Evolutionary conservation across 2,113 vertebrate genomes (phyloP), one percentile per base, ranked within the genome.

Genomic region (Amphiprion percula): DNA sequence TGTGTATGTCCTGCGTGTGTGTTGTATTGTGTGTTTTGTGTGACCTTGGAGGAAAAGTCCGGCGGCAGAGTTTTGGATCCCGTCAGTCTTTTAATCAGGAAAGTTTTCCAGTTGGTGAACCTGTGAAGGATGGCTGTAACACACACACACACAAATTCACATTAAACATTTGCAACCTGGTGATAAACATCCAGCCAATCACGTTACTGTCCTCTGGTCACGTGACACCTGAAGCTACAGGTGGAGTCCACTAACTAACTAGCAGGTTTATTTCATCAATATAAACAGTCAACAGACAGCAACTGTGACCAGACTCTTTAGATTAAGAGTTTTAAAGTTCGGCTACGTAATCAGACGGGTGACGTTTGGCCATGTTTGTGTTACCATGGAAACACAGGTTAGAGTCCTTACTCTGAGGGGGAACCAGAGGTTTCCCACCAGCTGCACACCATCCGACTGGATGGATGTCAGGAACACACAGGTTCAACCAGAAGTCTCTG

Each of bases 101-200:
- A 99, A 62, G 93, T 95, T 94, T 99, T 99, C 98, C 98, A 99
- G 96, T 99, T 99, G 89, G 95, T 95, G 90, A 95, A 97, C 87
- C 97, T 96, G 91, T 98, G 97, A 68, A 98, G 96, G 92, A 99
- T 96, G 82, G 95, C 98, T 98, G 67, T 8, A 8, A 46, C 33
- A 55, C 66, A 24, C 33, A 26, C 28, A 54, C 47, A 66, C 53
- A 47, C 0, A 16, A 17, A 17, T 17, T 17, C 16, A 17, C 4
- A 47, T 17, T 47, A 47, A 47, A 17, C 15, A 4, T 47, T 47
- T 37, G 6, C 33, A 10, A 37, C 33, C 33, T 10, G 9, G 9
- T 7, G 12, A 44, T 44, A 44, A 44, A 44, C 41, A 44, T 15
- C 2, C 41, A 44, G 41, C 41, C 41, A 44, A 44, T 44, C 41